These are phyloP conservation scores for Xenops minutus DNA, from an alignment of 2,797 vertebrate genomes.

Conservation along the genomic window DNA sequence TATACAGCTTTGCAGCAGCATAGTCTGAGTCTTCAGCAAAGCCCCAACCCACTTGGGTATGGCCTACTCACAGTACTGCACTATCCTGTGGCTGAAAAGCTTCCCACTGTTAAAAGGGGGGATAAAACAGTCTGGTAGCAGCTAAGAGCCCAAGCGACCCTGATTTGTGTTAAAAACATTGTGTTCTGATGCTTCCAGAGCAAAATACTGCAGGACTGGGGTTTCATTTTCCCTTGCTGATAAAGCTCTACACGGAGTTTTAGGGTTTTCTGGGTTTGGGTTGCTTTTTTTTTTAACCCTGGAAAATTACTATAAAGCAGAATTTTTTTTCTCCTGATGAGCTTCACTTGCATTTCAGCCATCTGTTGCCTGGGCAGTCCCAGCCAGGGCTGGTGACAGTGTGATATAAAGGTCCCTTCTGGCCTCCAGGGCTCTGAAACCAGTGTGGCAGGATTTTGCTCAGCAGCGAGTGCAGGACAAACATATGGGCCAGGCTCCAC, in stretches of 20 bases:
- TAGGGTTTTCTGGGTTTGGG: background rate
- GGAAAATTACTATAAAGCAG: background rate
- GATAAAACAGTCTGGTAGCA: background rate
- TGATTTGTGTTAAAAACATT: background rate
- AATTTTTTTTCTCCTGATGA: conserved; percentile 9
- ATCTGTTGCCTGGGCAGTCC: conserved; percentile 49
- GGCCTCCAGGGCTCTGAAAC: conserved; percentile 34
- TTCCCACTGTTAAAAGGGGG: background rate
- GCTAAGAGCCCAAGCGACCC: background rate
- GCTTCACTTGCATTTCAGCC: conserved; percentile 30
- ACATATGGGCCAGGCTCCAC: background rate
- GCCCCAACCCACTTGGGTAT: background rate
- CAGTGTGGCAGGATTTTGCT: background rate
- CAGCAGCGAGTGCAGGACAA: background rate
- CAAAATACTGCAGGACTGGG: background rate
- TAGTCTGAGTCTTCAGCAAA: background rate
- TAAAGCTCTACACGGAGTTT: background rate
- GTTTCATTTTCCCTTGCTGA: background rate
- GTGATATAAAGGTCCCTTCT: conserved; percentile 49
- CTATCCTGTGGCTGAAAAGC: background rate
- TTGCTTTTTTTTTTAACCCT: background rate
- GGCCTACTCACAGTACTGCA: background rate
- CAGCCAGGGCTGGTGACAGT: background rate
- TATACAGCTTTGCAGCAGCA: background rate
- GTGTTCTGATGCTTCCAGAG: background rate